Conservation (phyloP, 1,140 invertebrate genomes). For the Drosophila saltans region DNA sequence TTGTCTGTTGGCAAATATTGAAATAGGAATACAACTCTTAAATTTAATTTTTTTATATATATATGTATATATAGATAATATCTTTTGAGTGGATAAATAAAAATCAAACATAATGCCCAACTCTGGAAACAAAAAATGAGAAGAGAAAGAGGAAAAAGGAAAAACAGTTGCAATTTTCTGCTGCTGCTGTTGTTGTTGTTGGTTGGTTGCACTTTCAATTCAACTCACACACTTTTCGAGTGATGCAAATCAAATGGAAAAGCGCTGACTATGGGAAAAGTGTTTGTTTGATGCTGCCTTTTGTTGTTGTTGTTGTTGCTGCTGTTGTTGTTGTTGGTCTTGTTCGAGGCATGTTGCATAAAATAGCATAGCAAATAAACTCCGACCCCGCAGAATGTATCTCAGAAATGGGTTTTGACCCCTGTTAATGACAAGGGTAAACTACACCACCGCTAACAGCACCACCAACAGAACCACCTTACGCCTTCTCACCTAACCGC, state of each 20-base stretch:
- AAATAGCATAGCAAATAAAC: conserved; percentile 67
- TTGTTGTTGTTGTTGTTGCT: neutral
- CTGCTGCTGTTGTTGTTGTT: conserved; percentile 1
- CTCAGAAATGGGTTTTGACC: conserved; percentile 19
- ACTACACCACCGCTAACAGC: neutral
- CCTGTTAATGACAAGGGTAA: conserved; percentile 44
- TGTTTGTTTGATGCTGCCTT: conserved; percentile 22
- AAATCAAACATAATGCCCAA: neutral
- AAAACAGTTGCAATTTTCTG: conserved; percentile 10
- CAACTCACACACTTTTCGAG: conserved; percentile 13
- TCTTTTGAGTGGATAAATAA: neutral
- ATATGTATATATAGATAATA: too few relatives aligned
- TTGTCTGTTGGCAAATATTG: too few relatives aligned
- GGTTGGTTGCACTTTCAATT: neutral
- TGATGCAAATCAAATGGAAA: conserved; percentile 55
- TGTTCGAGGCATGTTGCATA: conserved; percentile 51
- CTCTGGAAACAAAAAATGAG: neutral
- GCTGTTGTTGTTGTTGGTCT: conserved; percentile 36
- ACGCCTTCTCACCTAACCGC: neutral
- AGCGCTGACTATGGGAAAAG: conserved; percentile 47
- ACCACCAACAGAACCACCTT: neutral
- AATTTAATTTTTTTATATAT: neutral
- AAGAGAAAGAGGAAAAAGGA: neutral
- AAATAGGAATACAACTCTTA: neutral
- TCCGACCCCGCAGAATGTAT: conserved; percentile 21